Conservation (phyloP, 2,888 invertebrate species). For the Nematopogon swammerdamellus region DNA sequence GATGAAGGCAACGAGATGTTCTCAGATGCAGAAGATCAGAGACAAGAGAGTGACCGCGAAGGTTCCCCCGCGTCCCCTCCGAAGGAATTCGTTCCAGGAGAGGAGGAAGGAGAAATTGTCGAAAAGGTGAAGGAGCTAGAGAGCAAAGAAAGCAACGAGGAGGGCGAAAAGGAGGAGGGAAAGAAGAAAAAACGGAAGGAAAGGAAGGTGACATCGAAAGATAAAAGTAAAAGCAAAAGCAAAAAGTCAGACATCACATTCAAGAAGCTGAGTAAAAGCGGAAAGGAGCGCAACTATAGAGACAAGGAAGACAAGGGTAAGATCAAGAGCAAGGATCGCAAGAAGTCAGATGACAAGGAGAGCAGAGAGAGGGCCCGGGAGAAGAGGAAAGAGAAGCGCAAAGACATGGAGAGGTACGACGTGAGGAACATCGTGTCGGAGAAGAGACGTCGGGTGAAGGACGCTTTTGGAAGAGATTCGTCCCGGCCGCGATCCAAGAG, state of each 20-base stretch:
- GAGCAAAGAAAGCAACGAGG: constrained; percentile 7
- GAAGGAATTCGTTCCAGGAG: neutral
- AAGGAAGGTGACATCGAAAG: constrained; percentile 39
- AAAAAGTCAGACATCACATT: constrained; percentile 62
- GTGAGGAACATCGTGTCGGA: constrained; percentile 75
- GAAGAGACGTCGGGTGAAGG: constrained; percentile 63
- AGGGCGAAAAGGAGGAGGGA: constrained; percentile 27
- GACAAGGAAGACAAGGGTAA: constrained; percentile 48
- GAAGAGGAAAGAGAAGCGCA: constrained; percentile 58
- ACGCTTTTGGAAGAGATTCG: constrained; percentile 75
- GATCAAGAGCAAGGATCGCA: constrained; percentile 20
- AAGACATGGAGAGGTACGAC: constrained; percentile 80
- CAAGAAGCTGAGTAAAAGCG: constrained; percentile 76
- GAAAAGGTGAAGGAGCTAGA: constrained; percentile 29
- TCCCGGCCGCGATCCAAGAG: constrained; percentile 25
- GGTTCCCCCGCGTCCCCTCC: constrained; percentile 10
- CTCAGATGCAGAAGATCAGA: constrained; percentile 46
- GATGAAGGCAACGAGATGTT: constrained; percentile 66
- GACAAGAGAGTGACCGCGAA: constrained; percentile 15
- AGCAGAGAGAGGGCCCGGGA: constrained; percentile 30
- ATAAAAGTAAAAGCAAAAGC: constrained; percentile 36
- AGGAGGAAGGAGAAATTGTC: constrained; percentile 59
- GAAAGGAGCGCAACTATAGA: constrained; percentile 75
- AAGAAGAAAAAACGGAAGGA: constrained; percentile 54
- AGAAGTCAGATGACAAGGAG: constrained; percentile 25